Evolutionary conservation across 2,797 vertebrate species (phyloP), one percentile per base, ranked within the genome.

Genomic region (Rousettus madagascariensis): DNA sequence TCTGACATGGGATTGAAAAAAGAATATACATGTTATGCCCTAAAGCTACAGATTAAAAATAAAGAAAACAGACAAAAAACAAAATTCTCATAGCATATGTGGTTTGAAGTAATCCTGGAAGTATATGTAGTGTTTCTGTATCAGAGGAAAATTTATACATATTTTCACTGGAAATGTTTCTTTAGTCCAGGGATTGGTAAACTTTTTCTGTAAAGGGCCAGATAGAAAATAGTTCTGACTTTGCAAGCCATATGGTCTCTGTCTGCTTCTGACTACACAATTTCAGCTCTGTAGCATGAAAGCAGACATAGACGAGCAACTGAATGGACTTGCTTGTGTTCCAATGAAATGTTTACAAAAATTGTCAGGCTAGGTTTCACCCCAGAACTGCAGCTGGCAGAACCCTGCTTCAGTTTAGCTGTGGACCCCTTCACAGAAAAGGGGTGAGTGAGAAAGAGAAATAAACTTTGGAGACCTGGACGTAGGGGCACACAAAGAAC

Each of bases 271-370:
- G 71, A 57, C 46, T 33, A 36, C 30, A 68, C 19, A 51, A 2
- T 49, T 49, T 91, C 63, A 72, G 43, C 55, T 26, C 38, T 57
- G 10, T 59, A 43, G 28, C 11, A 1, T 90, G 71, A 92, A 74
- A 80, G 30, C 19, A 41, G 16, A 36, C 46, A 66, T 41, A 59
- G 53, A 46, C 41, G 36, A 41, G 77, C 61, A 74, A 59, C 46
- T 65, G 86, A 83, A 83, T 93, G 75, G 57, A 3, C 0, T 12
- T 78, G 36, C 17, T n/a, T 78, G 53, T 69, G 51, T 69, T 83
- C 74, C 82, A 93, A 20, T 63, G 46, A 95, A 86, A 91, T 4
- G 33, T 38, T 86, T 86, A 72, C 74, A 78, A 68, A 88, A 92
- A 78, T 3, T 20, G 71, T 33, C 43, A 69, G 63, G 63, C 68